Percentiles rank a stretch among this genome's conserved stretches.
These are phyloP conservation scores for Bos taurus DNA, from an alignment of 2,113 vertebrate genomes.

Conservation along the genomic window ARS-UCD2.0 NC_037344.1:28859001-28859500, in stretches of 20 bases:
- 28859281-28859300: background rate
- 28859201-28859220: background rate
- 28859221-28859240: background rate
- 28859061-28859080: background rate
- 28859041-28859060: background rate
- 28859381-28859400: background rate
- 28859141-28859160: background rate
- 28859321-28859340: background rate
- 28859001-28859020: background rate
- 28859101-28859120: background rate
- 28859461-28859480: background rate
- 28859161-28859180: background rate
- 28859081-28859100: background rate
- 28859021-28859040: background rate
- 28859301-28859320: background rate
- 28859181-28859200: background rate
- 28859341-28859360: background rate
- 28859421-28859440: background rate
- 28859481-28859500: background rate
- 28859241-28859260: background rate
- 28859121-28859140: background rate
- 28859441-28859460: background rate
- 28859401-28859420: background rate
- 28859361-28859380: background rate
- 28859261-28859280: background rate